These are phyloP conservation scores for Aphidius gifuensis DNA, from an alignment of 1,140 invertebrate species.

Conservation along the genomic window DNA sequence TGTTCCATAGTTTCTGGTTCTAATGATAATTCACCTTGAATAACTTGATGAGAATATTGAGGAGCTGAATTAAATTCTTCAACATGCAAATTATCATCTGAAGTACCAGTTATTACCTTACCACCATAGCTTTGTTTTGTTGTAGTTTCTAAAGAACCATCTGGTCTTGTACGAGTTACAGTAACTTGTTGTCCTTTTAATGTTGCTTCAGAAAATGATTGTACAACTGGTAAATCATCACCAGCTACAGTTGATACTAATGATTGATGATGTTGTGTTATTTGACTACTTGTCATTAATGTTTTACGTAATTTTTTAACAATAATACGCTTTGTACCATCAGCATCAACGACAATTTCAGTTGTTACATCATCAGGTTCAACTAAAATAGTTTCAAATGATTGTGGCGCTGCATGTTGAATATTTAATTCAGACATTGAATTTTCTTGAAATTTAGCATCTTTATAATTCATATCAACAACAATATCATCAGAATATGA, in stretches of 20 bases:
- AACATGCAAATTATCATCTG: conserved; percentile 57
- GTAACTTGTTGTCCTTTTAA: conserved; percentile 64
- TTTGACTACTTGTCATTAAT: conserved; percentile 52
- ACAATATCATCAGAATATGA: conserved; percentile 56
- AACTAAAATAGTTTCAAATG: conserved; percentile 73
- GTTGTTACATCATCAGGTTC: conserved; percentile 76
- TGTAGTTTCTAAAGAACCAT: conserved; percentile 62
- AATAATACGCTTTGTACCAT: conserved; percentile 78
- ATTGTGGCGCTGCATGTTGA: conserved; percentile 65
- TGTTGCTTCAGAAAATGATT: conserved; percentile 65
- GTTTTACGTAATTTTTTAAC: conserved; percentile 62
- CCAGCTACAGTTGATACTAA: conserved; percentile 47
- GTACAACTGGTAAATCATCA: conserved; percentile 51
- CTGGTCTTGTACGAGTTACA: conserved; percentile 60
- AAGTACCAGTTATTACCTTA: conserved; percentile 58
- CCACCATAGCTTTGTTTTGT: conserved; percentile 63
- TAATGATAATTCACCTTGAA: conserved; percentile 37
- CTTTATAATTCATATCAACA: conserved; percentile 73
- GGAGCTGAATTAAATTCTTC: conserved; percentile 65
- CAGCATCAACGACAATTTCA: conserved; percentile 74
- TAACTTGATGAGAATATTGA: conserved; percentile 54
- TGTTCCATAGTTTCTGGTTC: conserved; percentile 33
- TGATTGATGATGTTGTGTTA: conserved; percentile 51
- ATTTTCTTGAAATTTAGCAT: conserved; percentile 49
- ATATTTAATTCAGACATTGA: conserved; percentile 65